phyloP scores from a whole-genome alignment of 2,888 invertebrate species.

The Sicus ferrugineus region DNA sequence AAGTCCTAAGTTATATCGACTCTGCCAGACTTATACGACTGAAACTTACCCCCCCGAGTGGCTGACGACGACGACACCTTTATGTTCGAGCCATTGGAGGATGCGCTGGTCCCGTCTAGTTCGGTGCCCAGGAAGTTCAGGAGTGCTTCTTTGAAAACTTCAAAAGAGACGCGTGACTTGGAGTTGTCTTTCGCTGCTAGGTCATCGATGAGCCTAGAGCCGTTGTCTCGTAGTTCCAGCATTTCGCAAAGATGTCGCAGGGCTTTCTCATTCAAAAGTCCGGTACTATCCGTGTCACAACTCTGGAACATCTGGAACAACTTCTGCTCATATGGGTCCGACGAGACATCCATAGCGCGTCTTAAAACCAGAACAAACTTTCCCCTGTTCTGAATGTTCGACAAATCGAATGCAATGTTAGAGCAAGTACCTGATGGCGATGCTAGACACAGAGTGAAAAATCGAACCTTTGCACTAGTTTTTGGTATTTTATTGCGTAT shows the following conservation, averaged over 20 bases:
- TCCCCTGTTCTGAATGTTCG: not conserved
- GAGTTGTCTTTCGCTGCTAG: slow-evolving; percentile 65
- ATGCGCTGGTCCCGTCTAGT: slow-evolving; percentile 49
- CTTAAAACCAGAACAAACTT: not conserved
- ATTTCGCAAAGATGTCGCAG: slow-evolving; percentile 77
- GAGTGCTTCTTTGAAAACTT: slow-evolving; percentile 79
- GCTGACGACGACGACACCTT: not conserved
- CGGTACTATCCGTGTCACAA: slow-evolving; percentile 76
- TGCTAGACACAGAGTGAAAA: not conserved
- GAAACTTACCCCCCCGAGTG: slow-evolving; percentile 39
- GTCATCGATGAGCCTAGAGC: slow-evolving; percentile 70
- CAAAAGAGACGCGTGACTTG: slow-evolving; percentile 70
- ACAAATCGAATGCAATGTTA: not conserved
- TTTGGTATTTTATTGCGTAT: no score
- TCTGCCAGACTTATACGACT: no score
- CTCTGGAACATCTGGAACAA: slow-evolving; percentile 81
- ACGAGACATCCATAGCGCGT: slow-evolving; percentile 36
- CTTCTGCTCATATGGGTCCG: slow-evolving; percentile 82
- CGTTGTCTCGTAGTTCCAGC: slow-evolving; percentile 79
- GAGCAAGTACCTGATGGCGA: not conserved
- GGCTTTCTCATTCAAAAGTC: slow-evolving; percentile 73
- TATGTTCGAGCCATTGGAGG: slow-evolving; percentile 24
- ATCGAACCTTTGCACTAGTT: not conserved
- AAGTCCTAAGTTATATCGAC: no score
- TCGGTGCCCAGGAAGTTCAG: slow-evolving; percentile 73